Evolutionary conservation across 2,888 invertebrate species (phyloP), one percentile per base, ranked within the genome.

Genomic region (Conistra vaccinii): DNA sequence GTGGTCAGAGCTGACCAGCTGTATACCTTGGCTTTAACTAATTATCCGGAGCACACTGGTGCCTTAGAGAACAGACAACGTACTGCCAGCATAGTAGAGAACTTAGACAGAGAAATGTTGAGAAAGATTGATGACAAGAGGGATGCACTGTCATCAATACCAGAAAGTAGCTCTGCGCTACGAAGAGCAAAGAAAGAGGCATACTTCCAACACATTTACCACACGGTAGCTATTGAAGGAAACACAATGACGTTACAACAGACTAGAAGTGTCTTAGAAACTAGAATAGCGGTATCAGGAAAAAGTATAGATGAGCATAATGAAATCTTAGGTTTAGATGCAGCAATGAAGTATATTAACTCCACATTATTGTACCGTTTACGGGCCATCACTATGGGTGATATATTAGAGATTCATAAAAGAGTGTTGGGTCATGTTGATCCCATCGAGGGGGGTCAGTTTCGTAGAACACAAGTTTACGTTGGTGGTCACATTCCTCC

Each of bases 261-360:
- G 93, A 98, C 99, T 0, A 97, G 99, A 84, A 98, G 98, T 76
- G 98, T 99, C 80, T 97, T 99, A 35, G 99, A 99, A 95, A 99
- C 99, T 0, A 97, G 96, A 76, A 91, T 96, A 87, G 96, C 96
- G 0, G 98, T 99, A 1, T 97, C 97, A 69, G 98, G 99, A 0
- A 99, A 99, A 94, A 99, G 99, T 91, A 98, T 99, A 68, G 97
- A 98, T 87, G 99, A 99, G 91, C 99, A 99, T 92, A 99, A 99
- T 96, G 99, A 99, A 96, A 99, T 99, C 88, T 95, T 99, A 61
- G 99, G 99, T 45, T 96, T 99, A 91, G 99, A 99, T 94, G 97
- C 99, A 35, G 99, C 99, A 0, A 98, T 99, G 97, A 98, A 99
- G 90, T 99, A 98, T 92, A 98, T 99, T 84, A 97, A 98, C 92